Conservation (phyloP, 53 echinoderm and acorn worm genomes). For the Apostichopus leukothele region DNA sequence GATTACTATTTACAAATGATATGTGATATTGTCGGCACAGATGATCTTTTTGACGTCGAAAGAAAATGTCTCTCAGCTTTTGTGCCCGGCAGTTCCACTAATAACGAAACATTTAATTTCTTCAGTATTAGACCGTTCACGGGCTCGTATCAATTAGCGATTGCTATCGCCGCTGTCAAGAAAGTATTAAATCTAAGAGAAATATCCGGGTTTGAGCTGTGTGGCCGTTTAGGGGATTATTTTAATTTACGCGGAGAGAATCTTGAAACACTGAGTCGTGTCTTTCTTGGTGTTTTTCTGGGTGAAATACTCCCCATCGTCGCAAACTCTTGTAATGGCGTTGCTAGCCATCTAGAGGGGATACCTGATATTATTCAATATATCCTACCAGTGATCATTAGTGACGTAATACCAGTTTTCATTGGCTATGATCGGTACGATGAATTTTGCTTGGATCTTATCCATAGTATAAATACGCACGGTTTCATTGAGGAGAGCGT, state of each 20-base stretch:
- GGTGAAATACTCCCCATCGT: not conserved
- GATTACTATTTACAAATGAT: not conserved
- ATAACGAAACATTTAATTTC: not conserved
- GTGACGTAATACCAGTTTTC: not conserved
- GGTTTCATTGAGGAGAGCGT: not conserved
- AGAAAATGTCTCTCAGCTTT: not conserved
- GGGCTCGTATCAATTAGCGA: not conserved
- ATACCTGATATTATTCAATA: not conserved
- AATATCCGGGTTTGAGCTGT: not conserved
- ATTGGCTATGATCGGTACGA: not conserved
- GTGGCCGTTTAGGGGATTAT: not conserved
- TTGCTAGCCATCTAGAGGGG: not conserved
- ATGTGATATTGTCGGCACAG: not conserved
- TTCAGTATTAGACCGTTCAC: not conserved
- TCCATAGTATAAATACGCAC: not conserved
- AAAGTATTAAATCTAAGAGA: not conserved
- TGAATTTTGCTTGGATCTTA: not conserved
- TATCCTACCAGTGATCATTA: not conserved
- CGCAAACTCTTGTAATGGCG: not conserved
- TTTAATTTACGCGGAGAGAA: not conserved
- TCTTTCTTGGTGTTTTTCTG: not conserved
- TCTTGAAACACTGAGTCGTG: not conserved
- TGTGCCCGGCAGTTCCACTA: not conserved
- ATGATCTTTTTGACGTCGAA: not conserved
- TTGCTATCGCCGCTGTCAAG: not conserved